Base-by-base conservation (phyloP, 2,113 vertebrate species). In the Calidris pugnax region DNA sequence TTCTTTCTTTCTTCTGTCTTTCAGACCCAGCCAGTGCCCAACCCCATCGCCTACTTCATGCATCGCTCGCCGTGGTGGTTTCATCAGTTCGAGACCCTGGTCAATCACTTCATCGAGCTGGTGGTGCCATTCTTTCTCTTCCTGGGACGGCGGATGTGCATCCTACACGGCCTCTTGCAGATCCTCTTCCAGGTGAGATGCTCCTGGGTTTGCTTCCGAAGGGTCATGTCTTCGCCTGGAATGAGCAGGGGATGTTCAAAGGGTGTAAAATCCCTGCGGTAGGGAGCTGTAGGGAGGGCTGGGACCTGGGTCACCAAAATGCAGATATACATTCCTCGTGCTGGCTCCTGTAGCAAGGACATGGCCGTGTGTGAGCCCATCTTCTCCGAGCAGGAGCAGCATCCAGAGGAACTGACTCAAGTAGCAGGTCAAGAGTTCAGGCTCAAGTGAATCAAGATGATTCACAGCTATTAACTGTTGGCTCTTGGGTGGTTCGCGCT, bases 1-100 rank as follows among this genome's bases (percentile, higher is more conserved):
- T 47, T 30, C 9, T 8, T 12, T 26, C 57, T 26, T 12, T 0
- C 6, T 47, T 51, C 12, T 48, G 0, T 12, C 19, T 83, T 97
- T 5, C 98, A 99, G 99, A 99, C 99, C 0, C 99, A 99, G 97
- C 99, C 99, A 0, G 98, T 99, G 95, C 99, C 99, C 74, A 99
- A 98, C 97, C 99, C 99, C 8, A 32, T 98, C 45, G 98, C 99
- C 13, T 99, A 99, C 97, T 99, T 98, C 98, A 96, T 99, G 98
- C 99, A 99, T 82, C 96, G 57, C 66, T 98, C 98, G 0, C 99
- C 99, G 0, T 98, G 98, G 98, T 99, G 99, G 99, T 98, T 99
- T 72, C 99, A 99, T 43, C 98, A 96, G 81, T 96, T 99, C 0
- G 99, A 99, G 98, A 98, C 98, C 0, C 59, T 99, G 64, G 97